Percentiles rank a stretch among this genome's conserved stretches.
Conservation (phyloP, 2,797 vertebrate genomes). For the Anableps anableps region DNA sequence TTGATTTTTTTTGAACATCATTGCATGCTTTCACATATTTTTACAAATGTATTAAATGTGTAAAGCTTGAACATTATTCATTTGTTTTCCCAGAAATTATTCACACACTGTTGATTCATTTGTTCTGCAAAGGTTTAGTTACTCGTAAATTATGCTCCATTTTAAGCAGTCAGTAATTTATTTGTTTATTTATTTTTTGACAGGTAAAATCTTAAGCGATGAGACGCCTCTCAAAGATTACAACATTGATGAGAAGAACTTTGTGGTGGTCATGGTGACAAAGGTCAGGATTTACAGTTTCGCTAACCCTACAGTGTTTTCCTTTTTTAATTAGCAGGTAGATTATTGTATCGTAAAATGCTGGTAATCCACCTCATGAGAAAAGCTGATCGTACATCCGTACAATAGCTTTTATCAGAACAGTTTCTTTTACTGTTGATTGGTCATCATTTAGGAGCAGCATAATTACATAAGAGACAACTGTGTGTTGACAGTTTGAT, state of each 20-base stretch:
- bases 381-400: not conserved
- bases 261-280: constrained; percentile 97
- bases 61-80: not conserved
- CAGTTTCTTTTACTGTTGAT: not conserved
- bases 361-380: not conserved
- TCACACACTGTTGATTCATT: not conserved
- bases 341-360: not conserved
- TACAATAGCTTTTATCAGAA: not conserved
- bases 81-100: not conserved
- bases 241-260: constrained; percentile 97
- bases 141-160: not conserved
- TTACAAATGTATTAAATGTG: not conserved
- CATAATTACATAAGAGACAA: not conserved
- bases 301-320: not conserved
- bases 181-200: constrained; percentile 19
- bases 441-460: not conserved
- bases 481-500: not conserved
- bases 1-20: not conserved
- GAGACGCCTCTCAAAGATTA: constrained; percentile 94
- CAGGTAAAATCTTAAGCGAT: constrained; percentile 97
- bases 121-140: constrained; percentile 3
- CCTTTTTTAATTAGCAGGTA: not conserved
- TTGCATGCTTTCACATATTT: not conserved
- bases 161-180: not conserved
- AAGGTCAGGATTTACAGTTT: constrained; percentile 84